Evolutionary conservation across 2,113 vertebrate species (phyloP).

Genomic region (Protobothrops mucrosquamatus): DNA sequence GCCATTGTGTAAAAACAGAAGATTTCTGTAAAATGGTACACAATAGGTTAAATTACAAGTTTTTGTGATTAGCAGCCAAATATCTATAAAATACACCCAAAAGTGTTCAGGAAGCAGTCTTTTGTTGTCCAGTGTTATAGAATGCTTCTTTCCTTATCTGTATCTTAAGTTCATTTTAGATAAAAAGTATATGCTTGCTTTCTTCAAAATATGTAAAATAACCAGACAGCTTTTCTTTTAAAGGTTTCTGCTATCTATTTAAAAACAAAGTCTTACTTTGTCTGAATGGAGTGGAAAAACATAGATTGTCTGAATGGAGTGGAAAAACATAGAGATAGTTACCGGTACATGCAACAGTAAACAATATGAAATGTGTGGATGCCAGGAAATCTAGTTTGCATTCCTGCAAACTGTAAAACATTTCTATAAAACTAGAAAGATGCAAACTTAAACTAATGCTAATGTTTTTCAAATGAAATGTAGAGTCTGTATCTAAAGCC

Average conservation of each 20-base stretch:
- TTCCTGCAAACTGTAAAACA: background rate
- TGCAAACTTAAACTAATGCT: background rate
- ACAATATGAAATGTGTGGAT: background rate
- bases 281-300: background rate
- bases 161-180: background rate
- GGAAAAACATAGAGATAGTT: background rate
- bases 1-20: background rate
- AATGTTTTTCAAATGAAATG: background rate
- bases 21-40: too few species aligned
- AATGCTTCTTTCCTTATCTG: background rate
- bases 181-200: background rate
- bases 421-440: background rate
- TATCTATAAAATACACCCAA: background rate
- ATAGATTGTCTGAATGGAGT: background rate
- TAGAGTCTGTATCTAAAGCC: background rate
- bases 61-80: background rate
- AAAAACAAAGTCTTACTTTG: background rate
- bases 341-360: background rate
- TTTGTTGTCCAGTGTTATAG: background rate
- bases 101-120: background rate
- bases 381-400: background rate
- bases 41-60: background rate
- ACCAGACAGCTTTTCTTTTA: background rate
- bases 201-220: background rate
- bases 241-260: background rate